Conservation (phyloP, 2,888 invertebrate species). For the Sthenelais limicola region DNA sequence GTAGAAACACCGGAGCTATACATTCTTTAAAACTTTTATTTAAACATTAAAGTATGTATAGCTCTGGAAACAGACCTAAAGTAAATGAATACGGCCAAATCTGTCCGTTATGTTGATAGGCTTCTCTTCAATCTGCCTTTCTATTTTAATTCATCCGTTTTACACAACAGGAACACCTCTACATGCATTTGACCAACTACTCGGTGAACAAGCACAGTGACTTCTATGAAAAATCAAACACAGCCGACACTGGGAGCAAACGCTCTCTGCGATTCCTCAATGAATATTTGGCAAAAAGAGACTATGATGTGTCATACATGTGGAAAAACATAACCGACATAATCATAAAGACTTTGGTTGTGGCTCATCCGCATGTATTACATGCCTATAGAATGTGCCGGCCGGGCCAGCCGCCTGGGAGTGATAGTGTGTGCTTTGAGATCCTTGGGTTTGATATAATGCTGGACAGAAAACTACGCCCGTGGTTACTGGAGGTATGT, state of each 20-base stretch:
- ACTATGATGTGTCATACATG: constrained; percentile 66
- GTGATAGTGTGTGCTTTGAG: constrained; percentile 72
- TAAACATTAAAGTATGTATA: no score
- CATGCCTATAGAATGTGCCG: constrained; percentile 72
- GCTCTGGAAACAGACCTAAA: no score
- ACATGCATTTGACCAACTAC: constrained; percentile 73
- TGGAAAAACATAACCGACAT: constrained; percentile 71
- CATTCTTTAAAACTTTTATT: no score
- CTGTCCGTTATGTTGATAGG: no score
- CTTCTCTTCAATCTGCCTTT: no score
- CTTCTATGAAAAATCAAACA: constrained; percentile 66
- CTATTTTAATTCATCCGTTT: no score
- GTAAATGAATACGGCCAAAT: no score
- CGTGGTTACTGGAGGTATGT: constrained; percentile 72
- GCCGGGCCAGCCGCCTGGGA: constrained; percentile 67
- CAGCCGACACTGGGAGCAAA: constrained; percentile 68
- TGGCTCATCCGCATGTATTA: constrained; percentile 70
- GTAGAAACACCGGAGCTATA: no score
- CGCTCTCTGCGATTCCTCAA: constrained; percentile 69
- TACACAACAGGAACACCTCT: constrained; percentile 67
- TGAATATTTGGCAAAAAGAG: constrained; percentile 67
- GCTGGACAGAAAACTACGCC: constrained; percentile 69
- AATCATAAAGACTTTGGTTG: constrained; percentile 68
- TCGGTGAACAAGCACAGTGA: constrained; percentile 73
- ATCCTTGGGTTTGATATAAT: constrained; percentile 72